Evolutionary conservation across 2,797 vertebrate species (phyloP).

Genomic region (Borostomias antarcticus): DNA sequence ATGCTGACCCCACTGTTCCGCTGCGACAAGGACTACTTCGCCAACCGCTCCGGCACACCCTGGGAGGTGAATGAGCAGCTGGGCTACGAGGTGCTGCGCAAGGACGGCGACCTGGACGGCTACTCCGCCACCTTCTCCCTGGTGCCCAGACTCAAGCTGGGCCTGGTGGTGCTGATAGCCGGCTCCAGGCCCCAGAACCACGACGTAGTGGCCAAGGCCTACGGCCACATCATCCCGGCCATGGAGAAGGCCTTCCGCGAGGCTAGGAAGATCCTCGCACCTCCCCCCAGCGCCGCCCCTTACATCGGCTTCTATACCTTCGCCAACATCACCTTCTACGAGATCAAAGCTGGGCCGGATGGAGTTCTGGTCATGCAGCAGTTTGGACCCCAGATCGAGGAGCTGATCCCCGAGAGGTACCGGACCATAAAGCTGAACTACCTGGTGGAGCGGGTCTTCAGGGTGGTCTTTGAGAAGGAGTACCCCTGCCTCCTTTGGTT

Average conservation of each 20-base stretch:
- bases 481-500: conserved; percentile 89
- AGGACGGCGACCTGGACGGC: conserved; percentile 93
- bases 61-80: conserved; percentile 91
- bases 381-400: conserved; percentile 90
- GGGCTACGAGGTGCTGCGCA: conserved; percentile 87
- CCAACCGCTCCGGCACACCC: conserved; percentile 89
- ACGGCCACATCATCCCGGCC: conserved; percentile 85
- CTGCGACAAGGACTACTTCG: conserved; percentile 89
- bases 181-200: conserved; percentile 83
- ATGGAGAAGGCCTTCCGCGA: conserved; percentile 88
- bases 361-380: conserved; percentile 91
- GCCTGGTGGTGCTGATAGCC: conserved; percentile 89
- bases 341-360: conserved; percentile 82
- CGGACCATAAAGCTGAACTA: conserved; percentile 89
- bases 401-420: conserved; percentile 88
- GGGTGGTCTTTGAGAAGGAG: conserved; percentile 89
- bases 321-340: conserved; percentile 90
- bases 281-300: conserved; percentile 81
- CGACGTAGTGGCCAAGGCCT: conserved; percentile 82
- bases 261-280: conserved; percentile 72
- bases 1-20: conserved; percentile 89
- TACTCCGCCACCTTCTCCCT: conserved; percentile 93
- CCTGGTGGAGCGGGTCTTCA: conserved; percentile 88
- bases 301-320: conserved; percentile 91
- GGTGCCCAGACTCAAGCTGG: conserved; percentile 86